Evolutionary conservation across 2,113 vertebrate species (phyloP), one percentile per base, ranked within the genome.

Genomic region (Triplophysa siluroides): DNA sequence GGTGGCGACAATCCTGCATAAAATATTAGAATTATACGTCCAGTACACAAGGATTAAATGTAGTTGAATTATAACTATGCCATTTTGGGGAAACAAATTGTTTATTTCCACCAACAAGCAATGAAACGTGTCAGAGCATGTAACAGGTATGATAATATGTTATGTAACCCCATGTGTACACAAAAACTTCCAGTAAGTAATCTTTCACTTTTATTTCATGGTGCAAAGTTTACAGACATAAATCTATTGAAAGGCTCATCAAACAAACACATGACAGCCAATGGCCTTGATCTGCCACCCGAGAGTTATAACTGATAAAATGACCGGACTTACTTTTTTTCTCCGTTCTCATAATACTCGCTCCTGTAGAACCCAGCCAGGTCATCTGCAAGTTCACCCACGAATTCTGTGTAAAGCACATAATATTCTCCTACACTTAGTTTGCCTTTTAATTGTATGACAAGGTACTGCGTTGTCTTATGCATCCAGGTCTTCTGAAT

Each of bases 351-450:
- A 0, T 3, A 0, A 66, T 98, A 97, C 80, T 95, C 94, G 8
- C 95, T 98, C 78, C 95, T 91, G 85, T 98, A 98, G 87, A 99
- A 96, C 38, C 97, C 96, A 0, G 89, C 92, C 80, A 98, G 88
- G 79, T 97, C 95, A 0, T 96, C 95, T 0, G 95, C 92, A 80
- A 98, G 92, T 79, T 96, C 94, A 12, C 96, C 97, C 0, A 24
- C 45, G 78, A 97, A 98, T 52, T 0, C 0, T 0, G 84, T 91
- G 69, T 76, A 8, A 82, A 99, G 92, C 19, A 63, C 80, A 4
- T 98, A 98, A 2, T 3, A 19, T 13, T 61, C 50, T 29, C 80
- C 83, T 0, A 0, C 4, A 61, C 10, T 14, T 81, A 99, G 88
- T 0, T 0, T 5, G 0, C 4, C 0, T 0, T 0, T 3, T 60